Evolutionary conservation across 2,888 invertebrate genomes (phyloP).

Genomic region (Metopia argyrocephala): DNA sequence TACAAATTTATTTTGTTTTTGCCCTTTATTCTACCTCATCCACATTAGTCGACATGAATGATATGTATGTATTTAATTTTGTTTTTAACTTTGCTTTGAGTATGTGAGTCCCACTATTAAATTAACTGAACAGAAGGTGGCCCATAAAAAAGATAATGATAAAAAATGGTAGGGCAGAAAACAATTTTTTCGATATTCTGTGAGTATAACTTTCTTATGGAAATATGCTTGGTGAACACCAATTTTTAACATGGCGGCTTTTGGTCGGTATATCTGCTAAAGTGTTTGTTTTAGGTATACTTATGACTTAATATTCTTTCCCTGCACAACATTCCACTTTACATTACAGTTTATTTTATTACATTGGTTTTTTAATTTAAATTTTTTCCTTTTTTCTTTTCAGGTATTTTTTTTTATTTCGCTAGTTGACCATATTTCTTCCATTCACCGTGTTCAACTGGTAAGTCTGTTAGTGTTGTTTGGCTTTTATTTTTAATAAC

Average conservation of each 20-base stretch:
- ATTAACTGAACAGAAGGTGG: no score
- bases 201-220: constrained; percentile 74
- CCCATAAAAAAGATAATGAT: constrained; percentile 56
- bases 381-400: constrained; percentile 40
- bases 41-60: no score
- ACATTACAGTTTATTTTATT: constrained; percentile 8
- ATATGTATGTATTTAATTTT: constrained; percentile 21
- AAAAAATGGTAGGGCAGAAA: constrained; percentile 47
- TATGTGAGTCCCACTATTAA: neutral
- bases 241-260: constrained; percentile 64
- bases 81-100: constrained; percentile 5
- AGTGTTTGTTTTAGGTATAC: constrained; percentile 7
- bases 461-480: constrained; percentile 51
- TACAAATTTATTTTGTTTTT: constrained; percentile 14
- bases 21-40: neutral
- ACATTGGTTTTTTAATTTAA: constrained; percentile 43
- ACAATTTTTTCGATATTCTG: constrained; percentile 36
- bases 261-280: constrained; percentile 53
- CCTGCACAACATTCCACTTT: neutral
- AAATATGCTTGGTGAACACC: constrained; percentile 68
- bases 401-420: constrained; percentile 47
- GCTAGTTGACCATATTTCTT: neutral
- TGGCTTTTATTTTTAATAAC: constrained; percentile 66
- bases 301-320: constrained; percentile 11
- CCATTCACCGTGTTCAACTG: neutral